Conservation (phyloP, 30 jellyfish, hydroid and myxozoan species). For the Morbakka virulenta region DNA sequence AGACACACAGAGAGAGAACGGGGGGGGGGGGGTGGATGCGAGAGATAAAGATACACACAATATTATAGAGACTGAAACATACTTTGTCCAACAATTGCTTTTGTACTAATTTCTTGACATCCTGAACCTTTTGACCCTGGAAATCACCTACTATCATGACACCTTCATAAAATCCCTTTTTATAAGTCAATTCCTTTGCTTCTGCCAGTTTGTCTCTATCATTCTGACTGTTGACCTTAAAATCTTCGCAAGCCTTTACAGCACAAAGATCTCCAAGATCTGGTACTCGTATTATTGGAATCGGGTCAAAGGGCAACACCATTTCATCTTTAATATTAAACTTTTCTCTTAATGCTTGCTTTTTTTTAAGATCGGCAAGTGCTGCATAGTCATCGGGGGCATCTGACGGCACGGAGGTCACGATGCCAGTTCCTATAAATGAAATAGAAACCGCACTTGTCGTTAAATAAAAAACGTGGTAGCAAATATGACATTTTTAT, state of each 20-base stretch:
- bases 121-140: slow-evolving; percentile 89
- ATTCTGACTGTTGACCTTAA: slow-evolving; percentile 93
- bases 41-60: neutral
- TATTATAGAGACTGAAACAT: neutral
- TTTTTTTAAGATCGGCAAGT: slow-evolving; percentile 82
- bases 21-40: neutral
- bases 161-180: slow-evolving; percentile 95
- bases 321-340: slow-evolving; percentile 87
- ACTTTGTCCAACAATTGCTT: slow-evolving; percentile 69
- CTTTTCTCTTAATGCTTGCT: slow-evolving; percentile 89
- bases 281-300: slow-evolving; percentile 93
- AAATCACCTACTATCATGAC: slow-evolving; percentile 73
- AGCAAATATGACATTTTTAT: neutral
- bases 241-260: slow-evolving; percentile 79
- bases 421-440: slow-evolving; percentile 94
- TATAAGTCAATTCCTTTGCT: slow-evolving; percentile 93
- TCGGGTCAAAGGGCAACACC: slow-evolving; percentile 93
- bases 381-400: slow-evolving; percentile 99
- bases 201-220: slow-evolving; percentile 86
- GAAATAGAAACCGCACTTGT: too few species aligned
- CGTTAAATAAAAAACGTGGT: neutral
- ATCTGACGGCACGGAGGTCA: slow-evolving; percentile 98
- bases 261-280: slow-evolving; percentile 93
- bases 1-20: too few species aligned
- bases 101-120: slow-evolving; percentile 86